These are phyloP conservation scores for Dysmachus trigonus DNA, from an alignment of 2,888 invertebrate genomes.

Conservation along the genomic window DNA sequence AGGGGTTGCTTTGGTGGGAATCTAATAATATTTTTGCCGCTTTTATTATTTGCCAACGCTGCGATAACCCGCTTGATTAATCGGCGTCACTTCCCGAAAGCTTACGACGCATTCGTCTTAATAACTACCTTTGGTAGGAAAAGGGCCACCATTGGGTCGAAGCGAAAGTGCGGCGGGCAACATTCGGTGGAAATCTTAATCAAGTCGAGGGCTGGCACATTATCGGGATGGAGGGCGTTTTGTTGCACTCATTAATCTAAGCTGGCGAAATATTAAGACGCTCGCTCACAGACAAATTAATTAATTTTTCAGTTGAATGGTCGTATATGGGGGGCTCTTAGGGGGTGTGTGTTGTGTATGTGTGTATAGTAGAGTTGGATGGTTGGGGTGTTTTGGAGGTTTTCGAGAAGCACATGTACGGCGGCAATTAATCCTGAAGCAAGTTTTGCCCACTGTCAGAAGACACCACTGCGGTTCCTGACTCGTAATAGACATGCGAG, in stretches of 20 bases:
- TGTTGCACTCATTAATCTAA: conserved; percentile 37
- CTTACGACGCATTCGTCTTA: not conserved
- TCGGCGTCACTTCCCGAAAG: not conserved
- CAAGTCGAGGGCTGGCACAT: conserved; percentile 21
- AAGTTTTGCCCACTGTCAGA: conserved; percentile 39
- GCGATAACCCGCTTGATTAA: not conserved
- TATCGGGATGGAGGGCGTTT: not conserved
- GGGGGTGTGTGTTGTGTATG: not conserved
- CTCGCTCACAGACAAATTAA: conserved; percentile 38
- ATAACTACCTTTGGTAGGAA: not conserved
- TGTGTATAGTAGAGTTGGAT: not conserved
- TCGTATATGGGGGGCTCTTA: no score
- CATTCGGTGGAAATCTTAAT: conserved; percentile 27
- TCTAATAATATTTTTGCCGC: not conserved
- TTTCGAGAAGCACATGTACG: not conserved
- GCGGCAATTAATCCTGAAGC: conserved; percentile 28
- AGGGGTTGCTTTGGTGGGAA: not conserved
- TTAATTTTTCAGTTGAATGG: conserved; percentile 40
- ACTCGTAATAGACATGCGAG: conserved; percentile 27
- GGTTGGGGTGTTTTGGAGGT: not conserved
- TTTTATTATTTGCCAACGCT: not conserved
- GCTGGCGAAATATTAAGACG: conserved; percentile 10
- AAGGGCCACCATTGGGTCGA: not conserved
- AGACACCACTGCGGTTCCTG: conserved; percentile 35
- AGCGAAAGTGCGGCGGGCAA: not conserved